phyloP scores from a whole-genome alignment of 1,140 invertebrate species.

The Brachionus rubens region DNA sequence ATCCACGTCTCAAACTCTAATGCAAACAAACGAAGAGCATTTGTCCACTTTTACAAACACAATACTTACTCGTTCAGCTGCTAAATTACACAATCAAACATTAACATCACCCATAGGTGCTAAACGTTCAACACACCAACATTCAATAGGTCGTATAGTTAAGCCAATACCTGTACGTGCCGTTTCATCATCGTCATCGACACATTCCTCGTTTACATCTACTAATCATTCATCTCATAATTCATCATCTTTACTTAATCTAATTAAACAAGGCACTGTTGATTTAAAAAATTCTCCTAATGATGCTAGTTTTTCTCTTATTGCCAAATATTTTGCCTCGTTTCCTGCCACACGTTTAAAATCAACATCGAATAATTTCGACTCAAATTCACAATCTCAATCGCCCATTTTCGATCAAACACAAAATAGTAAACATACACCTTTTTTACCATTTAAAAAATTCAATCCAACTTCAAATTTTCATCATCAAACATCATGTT shows the following conservation, averaged over 20 bases:
- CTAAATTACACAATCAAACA: background rate
- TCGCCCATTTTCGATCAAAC: background rate
- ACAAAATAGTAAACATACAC: background rate
- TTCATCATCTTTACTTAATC: background rate
- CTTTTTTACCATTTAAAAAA: slow-evolving; percentile 45
- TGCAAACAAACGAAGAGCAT: background rate
- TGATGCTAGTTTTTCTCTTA: slow-evolving; percentile 21
- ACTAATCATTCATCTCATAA: slow-evolving; percentile 1
- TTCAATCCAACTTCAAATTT: background rate
- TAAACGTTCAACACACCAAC: background rate
- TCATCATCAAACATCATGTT: too few species aligned
- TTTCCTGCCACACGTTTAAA: slow-evolving; percentile 36
- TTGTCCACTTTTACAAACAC: slow-evolving; percentile 1
- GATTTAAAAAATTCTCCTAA: background rate
- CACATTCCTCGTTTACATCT: slow-evolving; percentile 22
- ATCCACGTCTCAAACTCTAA: background rate
- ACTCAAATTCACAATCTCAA: background rate
- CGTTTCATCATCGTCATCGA: slow-evolving; percentile 27
- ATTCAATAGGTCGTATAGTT: slow-evolving; percentile 12
- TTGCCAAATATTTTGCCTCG: slow-evolving; percentile 43
- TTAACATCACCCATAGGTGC: too few species aligned
- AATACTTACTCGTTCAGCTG: background rate
- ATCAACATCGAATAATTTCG: background rate
- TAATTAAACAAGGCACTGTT: background rate
- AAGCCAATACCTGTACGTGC: slow-evolving; percentile 31